These are phyloP conservation scores for Drosophila formosana DNA, from an alignment of 2,888 invertebrate species.

Conservation along the genomic window DNA sequence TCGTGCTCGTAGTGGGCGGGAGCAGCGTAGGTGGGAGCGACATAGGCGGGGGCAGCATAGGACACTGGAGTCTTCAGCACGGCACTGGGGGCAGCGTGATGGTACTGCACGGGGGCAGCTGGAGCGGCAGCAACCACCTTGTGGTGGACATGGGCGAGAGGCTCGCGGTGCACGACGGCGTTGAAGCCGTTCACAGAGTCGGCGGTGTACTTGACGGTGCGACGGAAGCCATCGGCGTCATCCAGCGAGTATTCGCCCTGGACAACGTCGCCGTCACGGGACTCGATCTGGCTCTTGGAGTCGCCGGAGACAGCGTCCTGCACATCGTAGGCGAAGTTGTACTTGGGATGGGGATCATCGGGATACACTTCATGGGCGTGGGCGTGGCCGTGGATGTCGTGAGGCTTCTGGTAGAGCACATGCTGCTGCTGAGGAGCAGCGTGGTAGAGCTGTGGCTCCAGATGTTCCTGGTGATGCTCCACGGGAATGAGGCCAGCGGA, in stretches of 20 bases:
- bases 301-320: constrained; percentile 84
- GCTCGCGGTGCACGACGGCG: constrained; percentile 83
- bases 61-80: constrained; percentile 59
- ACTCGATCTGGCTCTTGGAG: constrained; percentile 84
- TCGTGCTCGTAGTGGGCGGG: constrained; percentile 48
- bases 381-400: constrained; percentile 64
- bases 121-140: constrained; percentile 61
- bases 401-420: constrained; percentile 73
- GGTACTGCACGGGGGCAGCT: constrained; percentile 69
- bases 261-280: constrained; percentile 84
- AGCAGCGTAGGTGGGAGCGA: constrained; percentile 53
- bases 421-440: constrained; percentile 61
- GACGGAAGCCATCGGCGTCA: constrained; percentile 84
- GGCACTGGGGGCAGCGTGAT: constrained; percentile 60
- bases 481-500: constrained; percentile 76
- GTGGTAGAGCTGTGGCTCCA: constrained; percentile 46
- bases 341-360: constrained; percentile 81
- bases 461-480: constrained; percentile 67
- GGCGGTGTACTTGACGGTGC: constrained; percentile 84
- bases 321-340: constrained; percentile 84
- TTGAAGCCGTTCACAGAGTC: constrained; percentile 84
- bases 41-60: constrained; percentile 62
- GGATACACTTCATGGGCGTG: constrained; percentile 74
- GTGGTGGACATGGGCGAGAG: constrained; percentile 68
- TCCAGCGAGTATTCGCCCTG: constrained; percentile 84